These are phyloP conservation scores for Malurus alboscapulatus DNA, from an alignment of 2,113 vertebrate genomes.

Conservation along the genomic window DNA sequence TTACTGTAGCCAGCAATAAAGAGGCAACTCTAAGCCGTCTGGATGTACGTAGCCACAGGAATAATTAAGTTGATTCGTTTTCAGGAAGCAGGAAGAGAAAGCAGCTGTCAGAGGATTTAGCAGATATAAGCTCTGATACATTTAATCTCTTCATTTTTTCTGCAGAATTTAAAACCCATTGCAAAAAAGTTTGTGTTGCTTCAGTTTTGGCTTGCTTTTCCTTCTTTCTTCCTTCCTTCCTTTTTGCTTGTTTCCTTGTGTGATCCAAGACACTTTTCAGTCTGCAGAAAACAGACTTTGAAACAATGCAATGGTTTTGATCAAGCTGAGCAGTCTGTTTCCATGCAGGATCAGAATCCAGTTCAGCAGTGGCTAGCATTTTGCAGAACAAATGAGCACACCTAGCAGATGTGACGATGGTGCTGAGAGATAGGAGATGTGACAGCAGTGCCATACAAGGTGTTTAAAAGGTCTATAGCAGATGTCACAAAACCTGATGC, in stretches of 20 bases:
- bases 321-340: not conserved
- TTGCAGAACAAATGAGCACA: not conserved
- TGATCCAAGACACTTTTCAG: not conserved
- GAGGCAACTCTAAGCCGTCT: not conserved
- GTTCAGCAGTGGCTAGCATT: not conserved
- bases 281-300: not conserved
- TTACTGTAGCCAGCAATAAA: conserved; percentile 5
- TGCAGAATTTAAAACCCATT: not conserved
- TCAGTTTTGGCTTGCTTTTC: not conserved
- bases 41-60: not conserved
- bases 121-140: conserved; percentile 11
- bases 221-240: not conserved
- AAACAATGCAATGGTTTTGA: not conserved
- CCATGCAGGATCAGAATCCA: not conserved
- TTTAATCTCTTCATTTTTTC: conserved; percentile 17
- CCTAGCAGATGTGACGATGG: not conserved
- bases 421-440: not conserved
- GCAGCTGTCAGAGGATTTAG: conserved; percentile 20
- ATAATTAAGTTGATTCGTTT: conserved; percentile 55
- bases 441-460: not conserved
- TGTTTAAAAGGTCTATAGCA: not conserved
- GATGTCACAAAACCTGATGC: not conserved
- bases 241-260: not conserved
- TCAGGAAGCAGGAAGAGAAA: conserved; percentile 33
- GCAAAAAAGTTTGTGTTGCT: not conserved